Percentiles rank a stretch among this genome's conserved stretches.
Conservation (phyloP, 2,797 vertebrate genomes). For the Cyprinodon diabolis region DNA sequence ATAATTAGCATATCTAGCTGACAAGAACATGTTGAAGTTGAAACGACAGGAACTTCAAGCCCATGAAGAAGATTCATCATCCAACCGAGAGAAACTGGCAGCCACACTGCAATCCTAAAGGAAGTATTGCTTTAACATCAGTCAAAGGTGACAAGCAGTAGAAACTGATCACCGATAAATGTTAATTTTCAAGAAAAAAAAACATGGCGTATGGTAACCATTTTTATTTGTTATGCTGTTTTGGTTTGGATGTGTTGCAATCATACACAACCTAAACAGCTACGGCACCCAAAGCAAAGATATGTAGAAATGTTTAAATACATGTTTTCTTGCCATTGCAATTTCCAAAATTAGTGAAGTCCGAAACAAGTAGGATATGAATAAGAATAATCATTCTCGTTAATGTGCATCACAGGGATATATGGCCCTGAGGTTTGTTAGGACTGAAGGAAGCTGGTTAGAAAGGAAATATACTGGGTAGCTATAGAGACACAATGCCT, state of each 20-base stretch:
- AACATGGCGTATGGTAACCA: not conserved
- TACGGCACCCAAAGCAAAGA: not conserved
- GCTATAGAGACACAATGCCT: too few species aligned
- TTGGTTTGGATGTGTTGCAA: not conserved
- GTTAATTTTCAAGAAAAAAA: not conserved
- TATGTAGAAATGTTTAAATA: not conserved
- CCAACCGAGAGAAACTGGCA: not conserved
- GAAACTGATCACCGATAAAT: not conserved
- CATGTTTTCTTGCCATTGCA: not conserved
- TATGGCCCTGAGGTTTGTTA: too few species aligned
- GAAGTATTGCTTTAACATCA: not conserved
- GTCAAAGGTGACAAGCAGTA: not conserved
- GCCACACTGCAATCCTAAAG: not conserved
- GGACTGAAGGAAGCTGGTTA: too few species aligned
- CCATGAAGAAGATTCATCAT: not conserved
- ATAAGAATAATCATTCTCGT: too few species aligned
- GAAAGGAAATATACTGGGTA: too few species aligned
- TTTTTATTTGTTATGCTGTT: not conserved
- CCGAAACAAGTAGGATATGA: not conserved
- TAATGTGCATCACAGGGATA: not conserved
- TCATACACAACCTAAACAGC: not conserved
- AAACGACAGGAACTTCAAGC: not conserved
- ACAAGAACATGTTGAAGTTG: not conserved
- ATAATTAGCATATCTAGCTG: not conserved
- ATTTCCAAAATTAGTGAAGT: not conserved